A percentile compares a stretch with the other conserved stretches of the same genome.
These are phyloP conservation scores for Cryptotis parvus DNA, from an alignment of 2,113 vertebrate species.

Conservation along the genomic window DNA sequence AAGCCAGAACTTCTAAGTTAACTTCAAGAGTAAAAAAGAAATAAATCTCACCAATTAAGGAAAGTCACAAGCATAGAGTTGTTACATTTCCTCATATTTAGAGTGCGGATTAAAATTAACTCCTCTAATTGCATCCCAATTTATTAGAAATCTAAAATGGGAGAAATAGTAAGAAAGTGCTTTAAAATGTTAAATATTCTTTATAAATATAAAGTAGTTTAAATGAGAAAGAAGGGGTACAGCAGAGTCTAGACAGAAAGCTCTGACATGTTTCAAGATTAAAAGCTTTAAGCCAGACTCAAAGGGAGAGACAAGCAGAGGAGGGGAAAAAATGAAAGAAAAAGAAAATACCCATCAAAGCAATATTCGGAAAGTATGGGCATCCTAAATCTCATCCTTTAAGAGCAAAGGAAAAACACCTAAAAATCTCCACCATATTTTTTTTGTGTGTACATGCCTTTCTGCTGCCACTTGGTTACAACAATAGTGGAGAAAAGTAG, in stretches of 20 bases:
- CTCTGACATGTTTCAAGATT: constrained; percentile 48
- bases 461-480: constrained; percentile 80
- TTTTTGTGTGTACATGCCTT: constrained; percentile 77
- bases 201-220: constrained; percentile 40
- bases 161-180: constrained; percentile 5
- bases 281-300: constrained; percentile 57
- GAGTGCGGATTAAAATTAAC: constrained; percentile 1
- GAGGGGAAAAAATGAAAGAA: not conserved
- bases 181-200: constrained; percentile 80
- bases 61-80: constrained; percentile 26
- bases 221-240: constrained; percentile 51
- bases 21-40: constrained; percentile 49
- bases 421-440: constrained; percentile 63
- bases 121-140: constrained; percentile 47
- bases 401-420: constrained; percentile 9
- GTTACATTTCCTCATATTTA: constrained; percentile 41
- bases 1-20: constrained; percentile 12
- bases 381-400: constrained; percentile 74
- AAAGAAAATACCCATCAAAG: not conserved
- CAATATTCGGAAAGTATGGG: constrained; percentile 48
- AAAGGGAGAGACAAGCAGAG: not conserved
- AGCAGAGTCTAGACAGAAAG: constrained; percentile 31
- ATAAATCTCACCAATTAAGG: constrained; percentile 34
- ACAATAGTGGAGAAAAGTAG: constrained; percentile 82
- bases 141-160: constrained; percentile 19